Conservation (phyloP, 1,140 invertebrate species). For the Pomacea maculata region DNA sequence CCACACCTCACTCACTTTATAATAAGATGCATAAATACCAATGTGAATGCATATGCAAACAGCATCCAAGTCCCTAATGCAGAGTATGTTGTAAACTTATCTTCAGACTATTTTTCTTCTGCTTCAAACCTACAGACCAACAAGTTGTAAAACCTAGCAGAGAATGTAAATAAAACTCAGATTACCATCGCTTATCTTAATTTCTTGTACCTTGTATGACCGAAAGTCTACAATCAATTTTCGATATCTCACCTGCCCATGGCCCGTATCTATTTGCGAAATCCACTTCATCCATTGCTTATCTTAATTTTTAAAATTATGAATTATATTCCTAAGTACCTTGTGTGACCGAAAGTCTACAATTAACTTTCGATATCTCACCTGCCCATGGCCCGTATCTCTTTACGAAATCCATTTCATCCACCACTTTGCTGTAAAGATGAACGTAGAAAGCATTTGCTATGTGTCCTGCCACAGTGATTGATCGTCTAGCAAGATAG, state of each 20-base stretch:
- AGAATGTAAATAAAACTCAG: conserved; percentile 19
- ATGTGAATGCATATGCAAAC: no score
- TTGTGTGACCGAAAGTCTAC: not conserved
- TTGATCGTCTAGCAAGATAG: conserved; percentile 50
- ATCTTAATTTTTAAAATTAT: conserved; percentile 20
- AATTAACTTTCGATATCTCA: conserved; percentile 17
- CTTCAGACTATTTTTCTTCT: no score
- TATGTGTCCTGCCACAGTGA: conserved; percentile 28
- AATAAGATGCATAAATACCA: no score
- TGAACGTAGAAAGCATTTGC: conserved; percentile 45
- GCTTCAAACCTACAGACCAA: no score
- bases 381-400: conserved; percentile 60
- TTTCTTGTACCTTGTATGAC: not conserved
- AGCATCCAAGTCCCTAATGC: conserved; percentile 2
- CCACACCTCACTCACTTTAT: no score
- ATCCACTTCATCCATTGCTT: conserved; percentile 29
- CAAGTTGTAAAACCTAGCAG: no score
- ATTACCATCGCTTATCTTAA: conserved; percentile 2
- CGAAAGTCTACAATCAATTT: not conserved
- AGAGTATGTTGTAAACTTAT: no score
- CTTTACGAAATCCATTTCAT: conserved; percentile 38
- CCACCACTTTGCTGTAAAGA: conserved; percentile 39
- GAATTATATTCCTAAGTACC: not conserved
- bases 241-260: conserved; percentile 54
- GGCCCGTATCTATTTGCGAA: conserved; percentile 47